These are phyloP conservation scores for Archocentrus centrarchus DNA, from an alignment of 2,113 vertebrate species.

Conservation along the genomic window DNA sequence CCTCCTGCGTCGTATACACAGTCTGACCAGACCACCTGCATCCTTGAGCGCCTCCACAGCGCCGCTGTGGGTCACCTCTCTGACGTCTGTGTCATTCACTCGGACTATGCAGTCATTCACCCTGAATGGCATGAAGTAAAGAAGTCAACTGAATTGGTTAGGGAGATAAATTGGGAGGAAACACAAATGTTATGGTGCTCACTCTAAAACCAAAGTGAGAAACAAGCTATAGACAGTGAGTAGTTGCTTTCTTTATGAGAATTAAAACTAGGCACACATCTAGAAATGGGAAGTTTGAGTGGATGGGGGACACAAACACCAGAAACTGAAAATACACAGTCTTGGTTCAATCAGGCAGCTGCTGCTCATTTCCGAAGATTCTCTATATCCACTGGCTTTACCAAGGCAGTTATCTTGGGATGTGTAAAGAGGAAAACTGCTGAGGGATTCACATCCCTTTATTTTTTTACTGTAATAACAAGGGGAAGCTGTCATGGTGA, in stretches of 20 bases:
- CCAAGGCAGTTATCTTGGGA: not conserved
- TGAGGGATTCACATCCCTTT: not conserved
- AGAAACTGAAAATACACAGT: not conserved
- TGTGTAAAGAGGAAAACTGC: not conserved
- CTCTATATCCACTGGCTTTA: not conserved
- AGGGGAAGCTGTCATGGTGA: not conserved
- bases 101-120: slow-evolving; percentile 96
- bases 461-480: not conserved
- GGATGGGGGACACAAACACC: not conserved
- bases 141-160: not conserved
- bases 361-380: not conserved
- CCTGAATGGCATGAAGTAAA: slow-evolving; percentile 56
- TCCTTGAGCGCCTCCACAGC: slow-evolving; percentile 97
- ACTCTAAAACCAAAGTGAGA: not conserved
- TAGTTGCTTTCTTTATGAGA: not conserved
- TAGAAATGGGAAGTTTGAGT: not conserved
- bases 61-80: slow-evolving; percentile 95
- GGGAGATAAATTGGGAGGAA: not conserved
- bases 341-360: not conserved
- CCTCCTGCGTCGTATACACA: slow-evolving; percentile 93
- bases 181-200: not conserved
- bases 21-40: slow-evolving; percentile 92
- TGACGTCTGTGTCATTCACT: slow-evolving; percentile 95
- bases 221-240: accelerated
- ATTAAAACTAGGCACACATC: not conserved